phyloP scores from a whole-genome alignment of 2,797 vertebrate genomes.

The Rhinella marina region DNA sequence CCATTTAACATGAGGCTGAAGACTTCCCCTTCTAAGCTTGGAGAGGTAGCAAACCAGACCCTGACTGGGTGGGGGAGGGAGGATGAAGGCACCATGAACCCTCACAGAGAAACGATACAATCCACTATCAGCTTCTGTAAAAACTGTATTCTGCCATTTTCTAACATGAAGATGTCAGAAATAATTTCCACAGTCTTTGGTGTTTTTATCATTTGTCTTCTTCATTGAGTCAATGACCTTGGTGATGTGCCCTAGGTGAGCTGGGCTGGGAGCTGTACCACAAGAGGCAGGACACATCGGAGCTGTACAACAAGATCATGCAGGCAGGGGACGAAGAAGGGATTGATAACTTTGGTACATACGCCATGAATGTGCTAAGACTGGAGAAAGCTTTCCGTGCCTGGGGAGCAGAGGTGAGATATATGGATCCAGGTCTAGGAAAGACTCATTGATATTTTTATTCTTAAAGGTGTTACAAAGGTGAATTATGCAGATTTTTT shows the following conservation, averaged over 20 bases:
- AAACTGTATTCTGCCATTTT: too few relatives aligned
- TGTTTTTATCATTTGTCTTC: background rate
- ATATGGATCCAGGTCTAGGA: background rate
- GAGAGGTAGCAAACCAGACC: too few relatives aligned
- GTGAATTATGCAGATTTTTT: too few relatives aligned
- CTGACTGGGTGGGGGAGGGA: too few relatives aligned
- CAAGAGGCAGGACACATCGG: conserved; percentile 79
- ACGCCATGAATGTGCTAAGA: conserved; percentile 87
- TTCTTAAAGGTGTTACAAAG: too few relatives aligned
- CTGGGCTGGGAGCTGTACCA: conserved; percentile 97
- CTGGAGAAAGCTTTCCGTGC: conserved; percentile 96
- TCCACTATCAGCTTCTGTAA: too few relatives aligned
- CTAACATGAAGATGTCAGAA: too few relatives aligned
- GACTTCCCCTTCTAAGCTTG: too few relatives aligned
- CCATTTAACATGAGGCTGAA: too few relatives aligned
- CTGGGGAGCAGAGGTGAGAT: conserved; percentile 92
- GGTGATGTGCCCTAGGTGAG: conserved; percentile 79
- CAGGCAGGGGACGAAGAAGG: conserved; percentile 86
- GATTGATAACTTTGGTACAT: conserved; percentile 93
- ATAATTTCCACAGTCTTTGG: too few relatives aligned
- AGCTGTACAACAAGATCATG: conserved; percentile 86
- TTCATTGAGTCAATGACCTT: background rate
- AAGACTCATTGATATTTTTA: background rate
- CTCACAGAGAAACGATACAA: too few relatives aligned
- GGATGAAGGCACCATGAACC: too few relatives aligned